A percentile compares a stretch with the other conserved stretches of the same genome.
These are phyloP conservation scores for Perca fluviatilis DNA, from an alignment of 2,113 vertebrate genomes.

Conservation along the genomic window DNA sequence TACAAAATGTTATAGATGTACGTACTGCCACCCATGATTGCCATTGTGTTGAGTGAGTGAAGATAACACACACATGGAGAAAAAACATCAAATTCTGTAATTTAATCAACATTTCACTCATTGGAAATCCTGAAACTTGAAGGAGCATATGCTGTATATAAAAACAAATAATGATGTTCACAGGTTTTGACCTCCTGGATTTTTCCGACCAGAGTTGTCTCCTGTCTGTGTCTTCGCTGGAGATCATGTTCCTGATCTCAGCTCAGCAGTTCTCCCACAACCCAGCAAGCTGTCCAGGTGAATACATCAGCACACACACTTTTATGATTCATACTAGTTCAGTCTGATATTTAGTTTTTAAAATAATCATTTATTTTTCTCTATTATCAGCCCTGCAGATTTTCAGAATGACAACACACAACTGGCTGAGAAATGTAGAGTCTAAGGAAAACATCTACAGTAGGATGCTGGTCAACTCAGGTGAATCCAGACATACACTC, in stretches of 20 bases:
- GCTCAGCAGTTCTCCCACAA: slow-evolving; percentile 91
- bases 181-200: slow-evolving; percentile 93
- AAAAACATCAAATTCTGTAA: background rate
- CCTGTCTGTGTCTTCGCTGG: slow-evolving; percentile 90
- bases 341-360: background rate
- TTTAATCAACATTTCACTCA: background rate
- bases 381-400: slow-evolving; percentile 75
- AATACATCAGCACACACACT: background rate
- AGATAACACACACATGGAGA: background rate
- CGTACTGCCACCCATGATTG: background rate
- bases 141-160: too few species aligned
- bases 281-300: slow-evolving; percentile 86
- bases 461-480: slow-evolving; percentile 64
- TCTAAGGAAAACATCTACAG: slow-evolving; percentile 71
- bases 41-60: background rate
- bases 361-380: background rate
- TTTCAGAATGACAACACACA: slow-evolving; percentile 62
- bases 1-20: background rate
- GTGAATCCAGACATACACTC: slow-evolving; percentile 31
- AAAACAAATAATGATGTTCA: background rate
- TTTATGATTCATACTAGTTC: background rate
- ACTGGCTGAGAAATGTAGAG: slow-evolving; percentile 74
- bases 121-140: background rate
- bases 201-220: slow-evolving; percentile 90
- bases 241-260: slow-evolving; percentile 91